Evolutionary conservation across 2,888 invertebrate genomes (phyloP).

Genomic region (Sericinus montela): DNA sequence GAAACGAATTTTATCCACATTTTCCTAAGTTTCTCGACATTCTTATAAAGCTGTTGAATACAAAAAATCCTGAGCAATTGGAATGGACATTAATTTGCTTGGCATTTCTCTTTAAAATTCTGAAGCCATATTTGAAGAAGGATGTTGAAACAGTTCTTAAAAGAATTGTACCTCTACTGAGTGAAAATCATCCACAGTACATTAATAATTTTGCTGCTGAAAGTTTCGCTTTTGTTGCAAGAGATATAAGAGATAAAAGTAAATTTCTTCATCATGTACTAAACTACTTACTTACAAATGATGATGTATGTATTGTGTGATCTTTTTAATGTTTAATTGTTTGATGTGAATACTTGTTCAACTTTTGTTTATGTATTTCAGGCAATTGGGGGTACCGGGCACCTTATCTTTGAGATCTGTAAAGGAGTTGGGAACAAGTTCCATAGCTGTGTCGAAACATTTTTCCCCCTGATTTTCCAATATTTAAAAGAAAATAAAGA

Average conservation of each 20-base stretch:
- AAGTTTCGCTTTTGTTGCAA: conserved; percentile 95
- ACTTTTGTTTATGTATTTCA: conserved; percentile 49
- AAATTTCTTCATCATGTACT: conserved; percentile 86
- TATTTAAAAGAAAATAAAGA: conserved; percentile 73
- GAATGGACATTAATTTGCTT: conserved; percentile 92
- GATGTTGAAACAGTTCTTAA: conserved; percentile 87
- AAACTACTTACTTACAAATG: conserved; percentile 81
- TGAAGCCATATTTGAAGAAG: conserved; percentile 90
- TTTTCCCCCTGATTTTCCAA: conserved; percentile 83
- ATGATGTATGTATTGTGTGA: conserved; percentile 79
- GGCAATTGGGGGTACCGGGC: conserved; percentile 90
- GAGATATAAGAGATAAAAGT: conserved; percentile 90
- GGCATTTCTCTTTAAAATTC: conserved; percentile 93
- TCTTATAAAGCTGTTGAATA: conserved; percentile 84
- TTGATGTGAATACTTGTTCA: background rate
- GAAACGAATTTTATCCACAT: conserved; percentile 92
- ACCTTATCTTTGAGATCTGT: conserved; percentile 92
- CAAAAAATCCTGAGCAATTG: conserved; percentile 89
- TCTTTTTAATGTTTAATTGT: conserved; percentile 9
- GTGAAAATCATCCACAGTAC: conserved; percentile 88
- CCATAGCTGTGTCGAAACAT: conserved; percentile 88
- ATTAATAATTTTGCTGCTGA: conserved; percentile 97
- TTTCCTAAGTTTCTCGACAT: conserved; percentile 87
- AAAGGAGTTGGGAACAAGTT: conserved; percentile 91
- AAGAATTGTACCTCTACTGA: conserved; percentile 86